A percentile compares a stretch with the other conserved stretches of the same genome.
Evolutionary conservation across 2,888 invertebrate species (phyloP).

Genomic region (Parelbella ahira): DNA sequence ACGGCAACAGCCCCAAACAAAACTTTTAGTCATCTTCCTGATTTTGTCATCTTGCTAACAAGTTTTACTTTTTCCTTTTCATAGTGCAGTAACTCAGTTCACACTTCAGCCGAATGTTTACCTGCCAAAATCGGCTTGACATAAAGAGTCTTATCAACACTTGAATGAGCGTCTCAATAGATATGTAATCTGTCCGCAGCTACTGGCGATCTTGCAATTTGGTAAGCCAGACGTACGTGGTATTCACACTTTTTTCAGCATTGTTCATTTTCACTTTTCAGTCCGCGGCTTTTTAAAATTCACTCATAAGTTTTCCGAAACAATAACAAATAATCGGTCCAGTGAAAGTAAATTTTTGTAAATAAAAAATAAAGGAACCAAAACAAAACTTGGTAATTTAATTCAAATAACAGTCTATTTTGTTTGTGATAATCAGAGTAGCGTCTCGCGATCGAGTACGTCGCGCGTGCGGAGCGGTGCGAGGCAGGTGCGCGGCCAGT

Average conservation of each 20-base stretch:
- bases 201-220: slow-evolving; percentile 66
- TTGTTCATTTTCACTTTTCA: slow-evolving; percentile 61
- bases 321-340: slow-evolving; percentile 15
- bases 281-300: slow-evolving; percentile 33
- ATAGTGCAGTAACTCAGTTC: slow-evolving; percentile 53
- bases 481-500: slow-evolving; percentile 74
- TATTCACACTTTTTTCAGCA: slow-evolving; percentile 46
- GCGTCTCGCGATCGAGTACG: slow-evolving; percentile 64
- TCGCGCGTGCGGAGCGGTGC: slow-evolving; percentile 64
- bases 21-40: slow-evolving; percentile 59
- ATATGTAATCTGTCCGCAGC: slow-evolving; percentile 72
- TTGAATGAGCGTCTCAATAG: slow-evolving; percentile 66
- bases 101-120: slow-evolving; percentile 52
- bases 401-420: slow-evolving; percentile 43
- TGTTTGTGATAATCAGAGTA: slow-evolving; percentile 58
- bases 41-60: slow-evolving; percentile 47
- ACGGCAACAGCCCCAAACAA: slow-evolving; percentile 48
- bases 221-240: slow-evolving; percentile 52
- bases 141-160: slow-evolving; percentile 71
- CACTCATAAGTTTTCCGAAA: slow-evolving; percentile 33
- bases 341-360: slow-evolving; percentile 35
- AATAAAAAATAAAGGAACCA: slow-evolving; percentile 35
- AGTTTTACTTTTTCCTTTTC: slow-evolving; percentile 74
- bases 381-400: slow-evolving; percentile 31
- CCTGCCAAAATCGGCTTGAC: slow-evolving; percentile 61